Percentiles rank a stretch among this genome's conserved stretches.
These are phyloP conservation scores for Caiman crocodilus DNA, from an alignment of 2,797 vertebrate species.

Conservation along the genomic window DNA sequence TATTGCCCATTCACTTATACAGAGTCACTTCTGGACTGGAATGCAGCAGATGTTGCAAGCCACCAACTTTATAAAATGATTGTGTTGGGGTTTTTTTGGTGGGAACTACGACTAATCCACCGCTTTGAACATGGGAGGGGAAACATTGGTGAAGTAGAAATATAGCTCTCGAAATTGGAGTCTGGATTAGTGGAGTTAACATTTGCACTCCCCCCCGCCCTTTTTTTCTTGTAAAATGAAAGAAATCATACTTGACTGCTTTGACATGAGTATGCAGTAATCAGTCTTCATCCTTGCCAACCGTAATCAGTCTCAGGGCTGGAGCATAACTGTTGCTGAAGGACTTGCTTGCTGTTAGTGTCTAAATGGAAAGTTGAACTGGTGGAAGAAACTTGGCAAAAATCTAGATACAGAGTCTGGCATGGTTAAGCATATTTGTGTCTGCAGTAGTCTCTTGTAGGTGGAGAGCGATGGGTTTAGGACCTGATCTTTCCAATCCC, in stretches of 20 bases:
- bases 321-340: background rate
- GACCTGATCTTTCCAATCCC: background rate
- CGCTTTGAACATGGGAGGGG: background rate
- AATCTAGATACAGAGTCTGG: accelerated
- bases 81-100: background rate
- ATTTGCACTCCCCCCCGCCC: background rate
- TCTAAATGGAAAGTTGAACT: background rate
- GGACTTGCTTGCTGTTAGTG: background rate
- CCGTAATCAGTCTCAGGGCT: background rate
- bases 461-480: background rate
- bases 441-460: background rate
- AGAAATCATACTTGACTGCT: accelerated
- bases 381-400: background rate
- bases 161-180: accelerated
- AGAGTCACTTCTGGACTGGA: background rate
- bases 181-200: accelerated
- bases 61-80: background rate
- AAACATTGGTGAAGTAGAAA: background rate
- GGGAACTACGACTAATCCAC: background rate
- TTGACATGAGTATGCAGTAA: background rate
- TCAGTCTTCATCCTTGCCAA: background rate
- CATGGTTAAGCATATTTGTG: accelerated
- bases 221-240: background rate
- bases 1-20: background rate
- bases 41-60: background rate